Evolutionary conservation across 2,888 invertebrate genomes (phyloP).

Genomic region (Chrysolina haemoptera): DNA sequence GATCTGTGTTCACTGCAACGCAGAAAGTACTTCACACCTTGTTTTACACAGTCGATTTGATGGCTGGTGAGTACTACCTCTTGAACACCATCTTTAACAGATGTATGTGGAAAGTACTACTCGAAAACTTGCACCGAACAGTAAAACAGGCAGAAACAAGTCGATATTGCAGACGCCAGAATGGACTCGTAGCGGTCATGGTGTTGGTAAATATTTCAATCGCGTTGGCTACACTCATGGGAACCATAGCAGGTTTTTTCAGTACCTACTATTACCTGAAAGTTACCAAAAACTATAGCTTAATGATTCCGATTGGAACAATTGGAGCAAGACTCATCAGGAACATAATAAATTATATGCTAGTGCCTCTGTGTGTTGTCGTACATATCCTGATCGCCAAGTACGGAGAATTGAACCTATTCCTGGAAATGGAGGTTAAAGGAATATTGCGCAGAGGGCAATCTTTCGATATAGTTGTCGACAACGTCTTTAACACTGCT

Average conservation of each 20-base stretch:
- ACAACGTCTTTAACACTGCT: not conserved
- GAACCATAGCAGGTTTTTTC: not conserved
- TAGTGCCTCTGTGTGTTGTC: not conserved
- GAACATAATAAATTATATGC: not conserved
- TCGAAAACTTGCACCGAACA: not conserved
- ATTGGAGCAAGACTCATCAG: not conserved
- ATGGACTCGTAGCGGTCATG: not conserved
- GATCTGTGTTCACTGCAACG: not conserved
- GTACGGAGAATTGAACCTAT: not conserved
- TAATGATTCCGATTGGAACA: no score
- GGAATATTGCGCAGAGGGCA: not conserved
- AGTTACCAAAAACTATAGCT: not conserved
- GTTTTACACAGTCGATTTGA: not conserved
- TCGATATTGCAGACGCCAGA: not conserved
- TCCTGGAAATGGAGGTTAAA: not conserved
- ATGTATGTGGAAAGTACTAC: not conserved
- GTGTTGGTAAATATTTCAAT: not conserved
- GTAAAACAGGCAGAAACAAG: not conserved
- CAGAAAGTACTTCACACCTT: not conserved
- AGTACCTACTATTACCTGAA: not conserved
- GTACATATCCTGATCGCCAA: not conserved
- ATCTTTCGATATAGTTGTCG: not conserved
- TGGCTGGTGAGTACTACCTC: not conserved
- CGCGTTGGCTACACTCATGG: not conserved
- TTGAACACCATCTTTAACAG: not conserved